Conservation (phyloP, 2,888 invertebrate genomes). For the Cryptocephalus primarius region DNA sequence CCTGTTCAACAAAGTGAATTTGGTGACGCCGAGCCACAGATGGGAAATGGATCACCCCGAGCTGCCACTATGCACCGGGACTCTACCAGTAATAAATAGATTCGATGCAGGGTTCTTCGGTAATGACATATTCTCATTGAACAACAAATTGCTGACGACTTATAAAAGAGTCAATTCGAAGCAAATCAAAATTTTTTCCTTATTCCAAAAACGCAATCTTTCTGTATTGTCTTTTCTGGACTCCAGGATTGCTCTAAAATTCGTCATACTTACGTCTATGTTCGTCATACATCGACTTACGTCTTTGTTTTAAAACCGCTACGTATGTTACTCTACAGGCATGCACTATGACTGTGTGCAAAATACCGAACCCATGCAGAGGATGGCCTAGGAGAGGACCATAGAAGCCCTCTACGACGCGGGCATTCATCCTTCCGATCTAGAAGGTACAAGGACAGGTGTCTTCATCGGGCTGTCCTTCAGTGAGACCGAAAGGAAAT, state of each 20-base stretch:
- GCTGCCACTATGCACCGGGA: conserved; percentile 53
- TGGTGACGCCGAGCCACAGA: conserved; percentile 70
- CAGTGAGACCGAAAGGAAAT: conserved; percentile 53
- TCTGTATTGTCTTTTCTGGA: too few relatives aligned
- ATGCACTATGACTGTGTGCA: background rate
- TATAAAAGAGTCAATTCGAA: too few relatives aligned
- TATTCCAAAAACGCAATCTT: too few relatives aligned
- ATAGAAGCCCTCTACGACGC: conserved; percentile 52
- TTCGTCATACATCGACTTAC: too few relatives aligned
- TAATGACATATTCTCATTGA: too few relatives aligned
- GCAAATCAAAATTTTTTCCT: too few relatives aligned
- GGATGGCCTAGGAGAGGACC: conserved; percentile 40
- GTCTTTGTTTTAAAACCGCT: too few relatives aligned
- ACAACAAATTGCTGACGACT: too few relatives aligned
- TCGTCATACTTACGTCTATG: too few relatives aligned
- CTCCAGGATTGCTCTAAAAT: too few relatives aligned
- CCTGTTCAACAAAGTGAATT: conserved; percentile 67
- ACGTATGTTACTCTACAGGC: too few relatives aligned
- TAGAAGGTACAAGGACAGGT: conserved; percentile 63
- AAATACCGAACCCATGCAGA: background rate
- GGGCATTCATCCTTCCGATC: conserved; percentile 53
- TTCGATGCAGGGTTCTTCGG: conserved; percentile 48
- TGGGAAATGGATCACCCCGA: conserved; percentile 59
- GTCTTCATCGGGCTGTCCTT: conserved; percentile 74
- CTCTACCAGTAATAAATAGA: conserved; percentile 42